Conservation (phyloP, 1,140 invertebrate species). For the Pectinophora gossypiella region DNA sequence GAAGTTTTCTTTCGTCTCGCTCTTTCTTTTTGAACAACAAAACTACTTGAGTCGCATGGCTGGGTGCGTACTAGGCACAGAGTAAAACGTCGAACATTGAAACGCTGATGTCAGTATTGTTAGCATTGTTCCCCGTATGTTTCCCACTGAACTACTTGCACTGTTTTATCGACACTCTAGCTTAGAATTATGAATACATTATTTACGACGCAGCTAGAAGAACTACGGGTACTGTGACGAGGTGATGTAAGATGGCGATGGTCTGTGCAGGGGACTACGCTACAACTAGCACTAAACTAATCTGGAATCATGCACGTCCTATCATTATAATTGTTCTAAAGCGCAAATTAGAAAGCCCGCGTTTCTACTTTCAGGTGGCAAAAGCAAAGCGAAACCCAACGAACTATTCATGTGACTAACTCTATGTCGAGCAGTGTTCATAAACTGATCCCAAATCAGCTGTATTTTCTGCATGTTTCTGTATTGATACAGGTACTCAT, state of each 20-base stretch:
- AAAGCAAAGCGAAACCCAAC: background rate
- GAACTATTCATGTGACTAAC: too few relatives aligned
- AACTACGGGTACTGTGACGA: background rate
- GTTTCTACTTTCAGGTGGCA: background rate
- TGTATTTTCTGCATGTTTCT: too few relatives aligned
- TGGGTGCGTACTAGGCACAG: too few relatives aligned
- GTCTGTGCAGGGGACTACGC: background rate
- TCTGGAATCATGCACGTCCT: background rate
- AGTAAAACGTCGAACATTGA: too few relatives aligned
- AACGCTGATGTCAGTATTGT: too few relatives aligned
- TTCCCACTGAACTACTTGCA: too few relatives aligned
- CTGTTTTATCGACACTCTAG: background rate
- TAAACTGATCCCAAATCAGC: slow-evolving; percentile 57
- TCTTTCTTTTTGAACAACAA: too few relatives aligned
- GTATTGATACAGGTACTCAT: too few relatives aligned
- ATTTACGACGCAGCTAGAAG: slow-evolving; percentile 25
- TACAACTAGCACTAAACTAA: background rate
- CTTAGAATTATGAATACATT: slow-evolving; percentile 65
- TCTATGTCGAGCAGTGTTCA: too few relatives aligned
- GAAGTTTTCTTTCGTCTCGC: too few relatives aligned
- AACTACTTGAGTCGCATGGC: too few relatives aligned
- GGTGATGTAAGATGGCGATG: background rate
- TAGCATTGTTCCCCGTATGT: too few relatives aligned
- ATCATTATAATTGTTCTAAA: background rate
- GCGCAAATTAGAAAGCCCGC: background rate